These are phyloP conservation scores for Podotricha telesiphe DNA, from an alignment of 2,888 invertebrate species.

Conservation along the genomic window DNA sequence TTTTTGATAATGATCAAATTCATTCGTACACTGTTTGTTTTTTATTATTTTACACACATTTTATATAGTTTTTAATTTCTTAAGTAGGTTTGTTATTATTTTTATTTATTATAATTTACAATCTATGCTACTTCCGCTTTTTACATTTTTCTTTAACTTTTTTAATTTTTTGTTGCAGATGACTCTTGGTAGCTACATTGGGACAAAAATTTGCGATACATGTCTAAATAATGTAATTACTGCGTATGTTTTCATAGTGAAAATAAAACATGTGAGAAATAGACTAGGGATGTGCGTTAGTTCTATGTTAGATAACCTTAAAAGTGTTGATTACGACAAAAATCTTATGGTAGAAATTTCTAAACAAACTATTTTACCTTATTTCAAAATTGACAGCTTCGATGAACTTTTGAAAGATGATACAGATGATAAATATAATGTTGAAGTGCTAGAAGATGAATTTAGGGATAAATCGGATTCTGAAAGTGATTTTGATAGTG, in stretches of 20 bases:
- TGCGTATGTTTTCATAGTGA: conserved; percentile 65
- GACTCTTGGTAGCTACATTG: conserved; percentile 57
- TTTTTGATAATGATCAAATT: no score
- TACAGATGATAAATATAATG: conserved; percentile 54
- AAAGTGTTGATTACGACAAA: conserved; percentile 47
- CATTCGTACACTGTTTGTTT: no score
- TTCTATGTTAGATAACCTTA: conserved; percentile 60
- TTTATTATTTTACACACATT: no score
- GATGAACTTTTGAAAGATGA: conserved; percentile 52
- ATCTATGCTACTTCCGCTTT: conserved; percentile 42
- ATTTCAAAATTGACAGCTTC: conserved; percentile 48
- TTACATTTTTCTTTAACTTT: conserved; percentile 28
- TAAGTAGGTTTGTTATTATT: not conserved
- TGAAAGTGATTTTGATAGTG: conserved; percentile 44
- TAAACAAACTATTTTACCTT: conserved; percentile 60
- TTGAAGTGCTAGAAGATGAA: conserved; percentile 75
- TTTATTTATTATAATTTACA: not conserved
- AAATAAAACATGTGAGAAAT: conserved; percentile 59
- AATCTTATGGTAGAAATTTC: conserved; percentile 70
- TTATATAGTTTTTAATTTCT: not conserved
- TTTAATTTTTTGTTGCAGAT: conserved; percentile 68
- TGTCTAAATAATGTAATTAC: conserved; percentile 68
- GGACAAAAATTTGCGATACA: conserved; percentile 72
- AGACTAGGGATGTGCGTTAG: conserved; percentile 64
- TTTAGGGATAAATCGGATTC: conserved; percentile 66